Evolutionary conservation across 2,113 vertebrate species (phyloP), one percentile per base, ranked within the genome.

Genomic region (Dasyprocta punctata): DNA sequence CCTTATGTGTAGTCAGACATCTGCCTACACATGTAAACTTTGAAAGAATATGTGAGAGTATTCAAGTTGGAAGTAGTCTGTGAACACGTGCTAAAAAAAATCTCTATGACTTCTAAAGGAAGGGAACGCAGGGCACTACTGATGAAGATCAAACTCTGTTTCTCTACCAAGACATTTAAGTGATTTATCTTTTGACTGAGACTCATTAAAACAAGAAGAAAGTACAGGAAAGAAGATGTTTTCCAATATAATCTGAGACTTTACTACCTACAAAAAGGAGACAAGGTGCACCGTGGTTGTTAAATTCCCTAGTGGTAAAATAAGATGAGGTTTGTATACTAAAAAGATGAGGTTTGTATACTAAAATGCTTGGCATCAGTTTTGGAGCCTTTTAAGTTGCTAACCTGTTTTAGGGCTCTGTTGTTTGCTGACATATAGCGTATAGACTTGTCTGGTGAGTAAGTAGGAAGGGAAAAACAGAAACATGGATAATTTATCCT

Each of bases 401-500:
- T 71, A 36, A 19, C 4, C 58, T 97, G 89, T 89, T 56, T 77
- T 52, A 77, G 67, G 84, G 36, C 58, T 97, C 44, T 92, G 38
- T 30, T 81, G 12, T 30, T 28, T 94, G 58, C 41, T 65, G 92
- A 44, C 44, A 94, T 13, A 61, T 65, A 11, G 52, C 88, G 11
- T 87, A 88, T 13, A 78, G 82, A 88, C n/a, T 69, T 95, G 10
- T 71, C 56, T 85, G 17, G 52, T 81, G 75, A 93, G 56, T 71
- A 95, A 30, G 26, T 41, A 91, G 69, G 54, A 78, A 92, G 87
- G 19, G 14, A 36, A 67, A 95, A 95, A 87, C n/a, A 92, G 80
- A 63, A 96, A 90, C 20, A 38, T 67, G 20, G 61, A 60, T 95
- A 63, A 81, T 96, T 92, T 86, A 60, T 87, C 36, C 52, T 87